Base-by-base conservation (phyloP, 2,888 invertebrate genomes). In the Heliconius ismenius region DNA sequence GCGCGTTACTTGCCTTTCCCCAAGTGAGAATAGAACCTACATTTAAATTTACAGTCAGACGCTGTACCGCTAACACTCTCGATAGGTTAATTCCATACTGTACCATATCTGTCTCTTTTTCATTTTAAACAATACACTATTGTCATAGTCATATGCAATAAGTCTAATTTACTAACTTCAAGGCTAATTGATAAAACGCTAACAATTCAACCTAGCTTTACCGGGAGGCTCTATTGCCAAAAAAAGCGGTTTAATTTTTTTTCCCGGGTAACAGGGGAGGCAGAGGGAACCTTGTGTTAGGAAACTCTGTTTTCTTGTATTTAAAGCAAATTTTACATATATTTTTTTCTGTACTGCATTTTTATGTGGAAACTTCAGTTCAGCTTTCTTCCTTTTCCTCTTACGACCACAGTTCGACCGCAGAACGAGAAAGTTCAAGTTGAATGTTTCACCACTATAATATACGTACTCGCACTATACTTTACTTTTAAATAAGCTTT, bases 371-470 rank as follows among this genome's bases (percentile, higher is more conserved):
- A 67, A 64, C 26, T 69, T 72, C 28, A 63, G 60, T 74, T 49
- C 49, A 70, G 64, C 76, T 74, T 78, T 78, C 75, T 73, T 78
- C 73, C 74, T 69, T 32, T 74, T 75, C 64, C 67, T 81, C 80
- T 79, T 82, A 78, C 80, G 78, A 78, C 72, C 76, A 60, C 80
- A 70, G 49, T 39, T 49, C 32, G 43, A 75, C 83, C 86, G 84
- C 82, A 84, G 80, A 77, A 54, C 82, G 82, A 75, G 87, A 87
- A 87, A 87, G 86, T 86, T 85, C 82, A 84, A 83, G 79, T 76
- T 74, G 70, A 78, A 76, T 79, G 80, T 81, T 79, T 80, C 81
- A 79, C 74, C 72, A 58, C 24, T n/a, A 58, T 70, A 70, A 28
- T 49, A 21, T 28, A 49, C 43, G 49, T 49, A 49, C 9, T 9